These are phyloP conservation scores for Morpho achilles DNA, from an alignment of 2,888 invertebrate species.

Conservation along the genomic window DNA sequence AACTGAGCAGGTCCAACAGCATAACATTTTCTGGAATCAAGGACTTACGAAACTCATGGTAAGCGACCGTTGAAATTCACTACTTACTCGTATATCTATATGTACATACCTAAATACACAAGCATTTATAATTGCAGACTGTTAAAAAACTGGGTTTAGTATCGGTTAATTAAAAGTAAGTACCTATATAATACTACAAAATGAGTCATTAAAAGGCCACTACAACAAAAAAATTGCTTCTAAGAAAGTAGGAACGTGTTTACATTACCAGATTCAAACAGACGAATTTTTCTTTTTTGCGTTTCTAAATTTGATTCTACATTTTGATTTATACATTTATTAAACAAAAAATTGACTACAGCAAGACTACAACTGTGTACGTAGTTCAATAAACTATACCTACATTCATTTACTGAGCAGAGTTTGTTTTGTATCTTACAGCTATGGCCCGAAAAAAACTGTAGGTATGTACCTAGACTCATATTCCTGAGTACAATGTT, in stretches of 20 bases:
- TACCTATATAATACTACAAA: neutral
- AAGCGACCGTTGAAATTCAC: slow-evolving; percentile 35
- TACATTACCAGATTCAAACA: too few species aligned
- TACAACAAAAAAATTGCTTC: too few species aligned
- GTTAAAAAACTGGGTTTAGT: neutral
- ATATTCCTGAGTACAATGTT: neutral
- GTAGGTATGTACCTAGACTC: neutral
- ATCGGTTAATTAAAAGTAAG: neutral
- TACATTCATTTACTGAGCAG: too few species aligned
- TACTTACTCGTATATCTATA: neutral
- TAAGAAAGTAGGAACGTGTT: too few species aligned
- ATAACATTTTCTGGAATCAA: slow-evolving; percentile 80
- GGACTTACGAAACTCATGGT: slow-evolving; percentile 80
- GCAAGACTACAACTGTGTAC: too few species aligned
- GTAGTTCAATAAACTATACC: too few species aligned
- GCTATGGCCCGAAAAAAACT: neutral
- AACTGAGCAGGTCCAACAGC: slow-evolving; percentile 78
- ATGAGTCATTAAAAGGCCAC: too few species aligned
- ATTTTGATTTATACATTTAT: too few species aligned
- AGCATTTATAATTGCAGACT: neutral
- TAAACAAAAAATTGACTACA: too few species aligned
- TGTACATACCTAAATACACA: neutral
- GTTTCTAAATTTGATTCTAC: too few species aligned
- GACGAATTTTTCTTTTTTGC: too few species aligned
- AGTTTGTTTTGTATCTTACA: too few species aligned